Percentiles rank a stretch among this genome's conserved stretches.
phyloP scores from a whole-genome alignment of 2,888 invertebrate genomes.

The Trimorus sp. region DNA sequence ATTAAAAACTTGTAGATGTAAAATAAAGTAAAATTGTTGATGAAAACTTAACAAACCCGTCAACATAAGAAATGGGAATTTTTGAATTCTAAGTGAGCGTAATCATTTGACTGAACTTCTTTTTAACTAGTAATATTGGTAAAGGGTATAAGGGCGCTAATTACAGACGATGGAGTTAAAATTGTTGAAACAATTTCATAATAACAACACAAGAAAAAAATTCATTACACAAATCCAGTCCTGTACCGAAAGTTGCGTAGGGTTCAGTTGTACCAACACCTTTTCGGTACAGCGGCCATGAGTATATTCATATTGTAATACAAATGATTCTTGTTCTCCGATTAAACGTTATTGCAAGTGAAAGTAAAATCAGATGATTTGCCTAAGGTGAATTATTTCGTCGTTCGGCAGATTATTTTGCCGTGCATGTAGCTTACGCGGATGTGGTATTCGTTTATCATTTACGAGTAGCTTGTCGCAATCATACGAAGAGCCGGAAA shows the following conservation, averaged over 20 bases:
- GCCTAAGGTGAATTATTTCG: slow-evolving; percentile 55
- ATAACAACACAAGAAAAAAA: slow-evolving; percentile 65
- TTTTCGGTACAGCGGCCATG: slow-evolving; percentile 22
- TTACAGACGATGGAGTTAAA: slow-evolving; percentile 57
- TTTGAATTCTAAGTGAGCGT: slow-evolving; percentile 54
- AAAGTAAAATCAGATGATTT: slow-evolving; percentile 70
- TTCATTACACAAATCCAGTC: slow-evolving; percentile 66
- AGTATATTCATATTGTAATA: slow-evolving; percentile 37
- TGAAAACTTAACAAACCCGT: background rate
- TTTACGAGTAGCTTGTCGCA: slow-evolving; percentile 16
- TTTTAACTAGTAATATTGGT: slow-evolving; percentile 57
- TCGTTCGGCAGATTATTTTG: slow-evolving; percentile 36
- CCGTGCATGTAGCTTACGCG: background rate
- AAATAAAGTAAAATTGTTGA: too few species aligned
- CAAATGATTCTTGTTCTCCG: slow-evolving; percentile 30
- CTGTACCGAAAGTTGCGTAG: slow-evolving; percentile 62
- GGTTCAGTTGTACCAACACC: slow-evolving; percentile 53
- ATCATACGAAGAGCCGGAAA: slow-evolving; percentile 54
- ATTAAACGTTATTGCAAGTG: slow-evolving; percentile 63
- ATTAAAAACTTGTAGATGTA: too few species aligned
- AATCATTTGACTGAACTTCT: slow-evolving; percentile 58
- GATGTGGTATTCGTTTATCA: background rate
- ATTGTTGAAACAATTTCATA: slow-evolving; percentile 66
- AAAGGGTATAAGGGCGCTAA: slow-evolving; percentile 65
- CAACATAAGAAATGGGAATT: slow-evolving; percentile 38